Conservation (phyloP, 2,888 invertebrate species). For the Epistrophe eligans region DNA sequence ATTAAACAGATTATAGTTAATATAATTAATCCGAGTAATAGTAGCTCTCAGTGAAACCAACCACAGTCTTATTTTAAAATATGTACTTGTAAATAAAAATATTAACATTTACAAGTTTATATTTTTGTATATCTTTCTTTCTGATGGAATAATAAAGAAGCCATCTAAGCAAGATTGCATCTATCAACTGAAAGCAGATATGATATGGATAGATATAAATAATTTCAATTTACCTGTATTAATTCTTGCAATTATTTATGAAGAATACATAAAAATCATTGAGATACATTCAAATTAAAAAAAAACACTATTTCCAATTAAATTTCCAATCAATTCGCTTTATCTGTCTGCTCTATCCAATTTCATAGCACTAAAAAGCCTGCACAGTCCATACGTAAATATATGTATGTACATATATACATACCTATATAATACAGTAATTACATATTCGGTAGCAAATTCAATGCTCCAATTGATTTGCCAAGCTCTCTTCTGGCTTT, state of each 20-base stretch:
- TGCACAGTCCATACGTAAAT: background rate
- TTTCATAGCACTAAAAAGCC: constrained; percentile 1
- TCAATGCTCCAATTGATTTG: constrained; percentile 10
- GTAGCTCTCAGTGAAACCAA: too few species aligned
- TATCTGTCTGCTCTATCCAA: constrained; percentile 6
- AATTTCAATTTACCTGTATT: too few species aligned
- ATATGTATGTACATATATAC: background rate
- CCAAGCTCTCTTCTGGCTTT: constrained; percentile 23
- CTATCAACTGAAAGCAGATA: too few species aligned
- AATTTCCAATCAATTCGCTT: constrained; percentile 23
- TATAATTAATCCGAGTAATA: too few species aligned
- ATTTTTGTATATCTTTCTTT: too few species aligned
- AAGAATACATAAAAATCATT: background rate
- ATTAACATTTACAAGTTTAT: too few species aligned
- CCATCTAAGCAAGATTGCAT: too few species aligned
- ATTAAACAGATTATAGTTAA: too few species aligned
- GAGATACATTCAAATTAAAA: background rate
- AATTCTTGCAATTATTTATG: background rate
- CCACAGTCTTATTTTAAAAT: too few species aligned
- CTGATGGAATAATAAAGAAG: too few species aligned
- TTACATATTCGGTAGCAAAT: constrained; percentile 22
- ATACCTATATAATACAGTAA: background rate
- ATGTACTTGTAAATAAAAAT: too few species aligned
- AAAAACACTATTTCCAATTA: constrained; percentile 20
- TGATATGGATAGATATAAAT: too few species aligned